Evolutionary conservation across 2,797 vertebrate genomes (phyloP), one percentile per base, ranked within the genome.

Genomic region (Parambassis ranga): DNA sequence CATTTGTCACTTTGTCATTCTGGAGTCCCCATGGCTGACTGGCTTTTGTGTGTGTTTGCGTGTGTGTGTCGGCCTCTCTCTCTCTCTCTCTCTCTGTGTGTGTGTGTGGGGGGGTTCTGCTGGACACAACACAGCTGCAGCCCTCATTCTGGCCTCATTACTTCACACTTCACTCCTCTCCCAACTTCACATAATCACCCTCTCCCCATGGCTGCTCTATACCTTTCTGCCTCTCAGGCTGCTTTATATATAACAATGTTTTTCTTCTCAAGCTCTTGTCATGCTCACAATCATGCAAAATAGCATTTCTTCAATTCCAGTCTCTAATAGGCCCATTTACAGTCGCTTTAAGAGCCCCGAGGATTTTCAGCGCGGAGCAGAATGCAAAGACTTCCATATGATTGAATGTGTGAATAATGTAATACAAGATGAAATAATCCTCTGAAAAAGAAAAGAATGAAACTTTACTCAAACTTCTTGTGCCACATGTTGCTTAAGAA

Each of bases 1-100:
- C 78, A 75, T 87, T 86, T 80, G 81, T 85, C 87, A 87, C 77
- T 82, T 85, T 80, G 84, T 85, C 87, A 84, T 76, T 79, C 79
- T 71, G 38, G 53, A 75, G 73, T 72, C 77, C 70, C 63, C 53
- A 71, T 43, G 67, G 79, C 73, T 80, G 76, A 61, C 74, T 74
- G 65, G 18, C 66, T 63, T 41, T 14, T 9, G 35, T 51, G 36
- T 41, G 36, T 65, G 33, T 46, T 22, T 55, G 43, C 38, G 42
- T 48, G 51, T 55, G 57, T 52, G 30, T 44, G 15, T 15, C 56
- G 4, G n/a, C n/a, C n/a, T 50, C 38, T 5, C 35, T 52, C 33
- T 37, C 18, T 48, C n/a, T n/a, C n/a, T 50, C 38, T 5, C 35
- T 52, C 33, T 37, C 18, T 48, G 39, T 31, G 27, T 48, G 50